Conservation (phyloP, 2,888 invertebrate genomes). For the Stenodera caucasica region DNA sequence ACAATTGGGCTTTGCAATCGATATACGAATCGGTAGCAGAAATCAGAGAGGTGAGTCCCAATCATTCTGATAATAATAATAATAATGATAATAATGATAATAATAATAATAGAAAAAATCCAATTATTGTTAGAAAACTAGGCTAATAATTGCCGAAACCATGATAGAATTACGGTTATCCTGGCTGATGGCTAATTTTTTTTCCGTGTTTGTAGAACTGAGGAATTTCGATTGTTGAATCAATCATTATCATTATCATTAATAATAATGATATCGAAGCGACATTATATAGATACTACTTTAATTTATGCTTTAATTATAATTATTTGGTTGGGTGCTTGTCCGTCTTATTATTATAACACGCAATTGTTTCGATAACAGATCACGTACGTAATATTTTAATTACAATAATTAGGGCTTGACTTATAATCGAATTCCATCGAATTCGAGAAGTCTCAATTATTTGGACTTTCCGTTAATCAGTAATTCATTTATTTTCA, state of each 20-base stretch:
- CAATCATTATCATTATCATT: not conserved
- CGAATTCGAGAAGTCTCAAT: too few relatives aligned
- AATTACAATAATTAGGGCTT: slow-evolving; percentile 14
- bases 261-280: not conserved
- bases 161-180: slow-evolving; percentile 19
- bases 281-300: not conserved
- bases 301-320: not conserved
- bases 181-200: not conserved
- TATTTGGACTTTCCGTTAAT: too few relatives aligned
- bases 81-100: not conserved
- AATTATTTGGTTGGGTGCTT: not conserved
- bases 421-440: not conserved
- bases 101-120: not conserved
- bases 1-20: slow-evolving; percentile 36
- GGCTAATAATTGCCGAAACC: slow-evolving; percentile 26
- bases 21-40: slow-evolving; percentile 32
- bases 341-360: not conserved
- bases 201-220: not conserved
- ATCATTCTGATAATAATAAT: not conserved
- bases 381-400: not conserved
- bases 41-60: slow-evolving; percentile 39
- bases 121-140: slow-evolving; percentile 13
- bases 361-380: not conserved
- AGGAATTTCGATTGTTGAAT: not conserved
- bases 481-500: too few relatives aligned